phyloP scores from a whole-genome alignment of 1,140 invertebrate species.

The Anadara kagoshimensis region DNA sequence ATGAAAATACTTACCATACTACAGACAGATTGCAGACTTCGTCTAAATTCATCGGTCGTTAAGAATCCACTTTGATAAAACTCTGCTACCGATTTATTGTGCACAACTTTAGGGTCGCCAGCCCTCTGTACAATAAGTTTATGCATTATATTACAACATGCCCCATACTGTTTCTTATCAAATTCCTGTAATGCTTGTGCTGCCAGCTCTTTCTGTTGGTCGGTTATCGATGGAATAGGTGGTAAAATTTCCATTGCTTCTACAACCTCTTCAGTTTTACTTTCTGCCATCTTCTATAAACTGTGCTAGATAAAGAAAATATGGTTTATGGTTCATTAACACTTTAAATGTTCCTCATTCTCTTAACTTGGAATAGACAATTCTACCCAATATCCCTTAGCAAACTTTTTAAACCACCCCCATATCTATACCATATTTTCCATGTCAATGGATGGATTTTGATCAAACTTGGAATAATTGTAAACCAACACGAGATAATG shows the following conservation, averaged over 20 bases:
- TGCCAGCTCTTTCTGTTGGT: constrained; percentile 78
- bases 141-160: constrained; percentile 78
- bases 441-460: too few species aligned
- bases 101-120: constrained; percentile 82
- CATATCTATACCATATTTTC: too few species aligned
- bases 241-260: constrained; percentile 30
- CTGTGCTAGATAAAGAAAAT: background rate
- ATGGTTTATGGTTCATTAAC: too few species aligned
- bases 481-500: too few species aligned
- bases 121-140: constrained; percentile 78
- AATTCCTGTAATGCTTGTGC: constrained; percentile 78
- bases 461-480: too few species aligned
- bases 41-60: constrained; percentile 83
- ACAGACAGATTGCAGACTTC: constrained; percentile 80
- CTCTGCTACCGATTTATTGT: constrained; percentile 84
- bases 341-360: too few species aligned
- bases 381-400: too few species aligned
- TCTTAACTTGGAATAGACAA: too few species aligned
- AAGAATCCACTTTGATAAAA: constrained; percentile 83
- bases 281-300: constrained; percentile 32
- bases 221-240: constrained; percentile 69
- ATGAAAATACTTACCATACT: constrained; percentile 74
- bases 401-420: too few species aligned
- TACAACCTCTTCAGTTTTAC: constrained; percentile 22
- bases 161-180: constrained; percentile 76